Evolutionary conservation across 2,797 vertebrate species (phyloP).

Genomic region (Dermochelys coriacea): DNA sequence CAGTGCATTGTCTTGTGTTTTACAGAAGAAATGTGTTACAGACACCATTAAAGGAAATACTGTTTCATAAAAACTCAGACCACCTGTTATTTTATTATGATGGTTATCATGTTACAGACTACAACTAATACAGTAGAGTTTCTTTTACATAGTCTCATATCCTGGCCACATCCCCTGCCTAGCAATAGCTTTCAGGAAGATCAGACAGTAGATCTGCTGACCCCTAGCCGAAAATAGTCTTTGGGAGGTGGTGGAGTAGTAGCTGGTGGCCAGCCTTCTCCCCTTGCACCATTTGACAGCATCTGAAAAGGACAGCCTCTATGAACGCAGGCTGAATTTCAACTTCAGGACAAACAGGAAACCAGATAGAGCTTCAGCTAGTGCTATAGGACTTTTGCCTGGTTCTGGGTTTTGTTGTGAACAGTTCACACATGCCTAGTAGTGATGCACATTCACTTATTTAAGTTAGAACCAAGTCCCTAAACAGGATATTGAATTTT

Average conservation of each 20-base stretch:
- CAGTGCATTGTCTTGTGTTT: neutral
- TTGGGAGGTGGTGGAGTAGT: neutral
- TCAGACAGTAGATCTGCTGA: neutral
- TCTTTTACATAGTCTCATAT: slow-evolving; percentile 32
- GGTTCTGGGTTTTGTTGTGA: neutral
- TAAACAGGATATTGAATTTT: neutral
- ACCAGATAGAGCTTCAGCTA: neutral
- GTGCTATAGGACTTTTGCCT: neutral
- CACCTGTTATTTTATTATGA: neutral
- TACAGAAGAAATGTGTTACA: neutral
- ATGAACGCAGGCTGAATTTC: fast-evolving
- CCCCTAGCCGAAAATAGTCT: neutral
- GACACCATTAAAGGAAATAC: slow-evolving; percentile 6
- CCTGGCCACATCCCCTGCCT: neutral
- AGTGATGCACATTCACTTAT: neutral
- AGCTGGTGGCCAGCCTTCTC: neutral
- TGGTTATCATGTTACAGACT: neutral
- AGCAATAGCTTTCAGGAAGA: neutral
- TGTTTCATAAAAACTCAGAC: slow-evolving; percentile 18
- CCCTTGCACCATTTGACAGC: neutral
- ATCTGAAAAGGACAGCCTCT: neutral
- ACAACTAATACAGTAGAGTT: neutral
- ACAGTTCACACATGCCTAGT: neutral
- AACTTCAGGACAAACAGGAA: neutral
- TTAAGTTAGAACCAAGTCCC: neutral